These are phyloP conservation scores for Notothenia coriiceps DNA, from an alignment of 2,113 vertebrate species.

Conservation along the genomic window DNA sequence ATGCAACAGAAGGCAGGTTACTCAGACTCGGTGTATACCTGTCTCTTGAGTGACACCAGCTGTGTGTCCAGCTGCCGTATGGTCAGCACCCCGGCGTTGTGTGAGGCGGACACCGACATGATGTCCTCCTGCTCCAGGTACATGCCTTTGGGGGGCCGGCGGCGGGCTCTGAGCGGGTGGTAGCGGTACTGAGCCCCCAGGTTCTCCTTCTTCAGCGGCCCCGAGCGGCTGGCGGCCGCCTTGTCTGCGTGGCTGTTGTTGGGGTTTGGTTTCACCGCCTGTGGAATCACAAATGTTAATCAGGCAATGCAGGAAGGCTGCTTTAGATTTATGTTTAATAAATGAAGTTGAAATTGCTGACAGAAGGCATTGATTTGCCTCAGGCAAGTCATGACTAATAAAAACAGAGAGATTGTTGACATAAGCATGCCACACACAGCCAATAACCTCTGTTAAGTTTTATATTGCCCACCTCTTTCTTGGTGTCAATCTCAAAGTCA, in stretches of 20 bases:
- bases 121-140: slow-evolving; percentile 90
- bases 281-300: background rate
- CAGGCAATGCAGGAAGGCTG: background rate
- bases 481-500: slow-evolving; percentile 88
- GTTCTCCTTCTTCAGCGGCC: slow-evolving; percentile 88
- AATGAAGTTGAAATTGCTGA: slow-evolving; percentile 8
- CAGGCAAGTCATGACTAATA: slow-evolving; percentile 12
- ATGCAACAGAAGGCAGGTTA: background rate
- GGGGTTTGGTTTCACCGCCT: slow-evolving; percentile 78
- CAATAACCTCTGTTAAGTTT: background rate
- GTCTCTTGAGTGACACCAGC: slow-evolving; percentile 92
- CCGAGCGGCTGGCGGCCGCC: slow-evolving; percentile 70
- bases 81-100: slow-evolving; percentile 85
- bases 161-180: slow-evolving; percentile 88
- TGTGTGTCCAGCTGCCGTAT: slow-evolving; percentile 89
- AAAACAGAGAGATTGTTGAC: background rate
- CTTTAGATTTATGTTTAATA: slow-evolving; percentile 3
- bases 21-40: slow-evolving; percentile 77
- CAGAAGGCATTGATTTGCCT: background rate
- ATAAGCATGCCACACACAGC: background rate
- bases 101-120: slow-evolving; percentile 84
- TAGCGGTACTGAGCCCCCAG: slow-evolving; percentile 91
- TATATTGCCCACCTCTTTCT: slow-evolving; percentile 87
- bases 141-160: slow-evolving; percentile 93
- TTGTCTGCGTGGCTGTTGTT: slow-evolving; percentile 72